Evolutionary conservation across 2,797 vertebrate genomes (phyloP), one percentile per base, ranked within the genome.

Genomic region (Oreortyx pictus): DNA sequence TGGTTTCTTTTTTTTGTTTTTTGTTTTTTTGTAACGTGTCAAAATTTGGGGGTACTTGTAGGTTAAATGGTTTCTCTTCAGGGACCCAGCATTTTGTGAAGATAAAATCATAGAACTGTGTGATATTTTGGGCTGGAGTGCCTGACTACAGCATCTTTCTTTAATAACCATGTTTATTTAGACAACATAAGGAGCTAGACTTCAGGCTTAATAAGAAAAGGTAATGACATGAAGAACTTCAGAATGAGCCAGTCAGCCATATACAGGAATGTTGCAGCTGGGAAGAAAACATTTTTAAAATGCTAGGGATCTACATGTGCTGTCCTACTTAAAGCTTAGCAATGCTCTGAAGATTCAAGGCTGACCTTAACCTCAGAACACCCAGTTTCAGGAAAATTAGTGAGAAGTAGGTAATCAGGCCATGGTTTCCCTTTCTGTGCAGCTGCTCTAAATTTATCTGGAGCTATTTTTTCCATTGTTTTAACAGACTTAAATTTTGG

Each of bases 331-430:
- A 73, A 71, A 82, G 25, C 16, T 56, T 39, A 75, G 47, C n/a
- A 91, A 27, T 73, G 44, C 77, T 95, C 85, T 73, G 66, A 92
- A 84, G 77, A 46, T 65, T 41, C 41, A 49, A 92, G 79, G 47
- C 75, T 87, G 64, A 94, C 85, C 82, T 61, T 88, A 80, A 92
- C 52, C 39, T 87, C 52, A 46, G 65, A 86, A 39, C 57, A 46
- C 27, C 20, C 9, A 17, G 54, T 92, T 83, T 81, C 79, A 72
- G 67, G 50, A 88, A 83, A 85, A 92, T 65, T 57, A 86, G 33
- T 74, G 75, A 82, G 87, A 93, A 92, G 86, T 81, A 78, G 85
- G 80, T 95, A 93, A 92, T 91, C 43, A 16, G 91, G 87, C 86
- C 85, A 64, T 66, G 46, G 37, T 44, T 95, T 91, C 59, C 35